These are phyloP conservation scores for Athetis lepigone DNA, from an alignment of 2,888 invertebrate genomes.

Conservation along the genomic window DNA sequence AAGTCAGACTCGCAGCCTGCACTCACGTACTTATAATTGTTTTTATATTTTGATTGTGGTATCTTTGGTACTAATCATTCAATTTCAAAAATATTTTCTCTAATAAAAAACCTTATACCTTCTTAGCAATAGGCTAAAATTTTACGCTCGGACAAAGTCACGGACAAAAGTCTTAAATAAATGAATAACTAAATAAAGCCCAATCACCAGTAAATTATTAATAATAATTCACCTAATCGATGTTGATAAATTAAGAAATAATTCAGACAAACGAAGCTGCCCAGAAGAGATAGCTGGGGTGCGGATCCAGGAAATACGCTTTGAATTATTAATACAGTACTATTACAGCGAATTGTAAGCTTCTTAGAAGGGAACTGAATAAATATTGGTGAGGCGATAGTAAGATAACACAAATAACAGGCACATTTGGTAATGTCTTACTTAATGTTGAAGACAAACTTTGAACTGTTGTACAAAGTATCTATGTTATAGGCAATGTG, in stretches of 20 bases:
- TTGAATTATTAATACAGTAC: slow-evolving; percentile 88
- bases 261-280: slow-evolving; percentile 78
- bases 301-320: slow-evolving; percentile 77
- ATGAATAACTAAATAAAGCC: neutral
- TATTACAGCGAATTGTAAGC: slow-evolving; percentile 86
- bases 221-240: slow-evolving; percentile 4
- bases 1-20: too few species aligned
- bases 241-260: slow-evolving; percentile 70
- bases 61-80: too few species aligned
- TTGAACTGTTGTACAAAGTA: too few species aligned
- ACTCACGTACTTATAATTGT: too few species aligned
- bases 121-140: too few species aligned
- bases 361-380: slow-evolving; percentile 86
- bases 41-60: too few species aligned
- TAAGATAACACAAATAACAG: slow-evolving; percentile 69
- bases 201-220: neutral
- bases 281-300: slow-evolving; percentile 76
- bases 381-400: slow-evolving; percentile 79
- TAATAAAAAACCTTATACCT: too few species aligned
- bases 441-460: slow-evolving; percentile 32
- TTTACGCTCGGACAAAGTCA: too few species aligned
- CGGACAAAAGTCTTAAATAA: too few species aligned
- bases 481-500: too few species aligned
- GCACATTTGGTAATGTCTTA: slow-evolving; percentile 52
- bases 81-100: too few species aligned